Percentiles rank a stretch among this genome's conserved stretches.
These are phyloP conservation scores for Peromyscus eremicus DNA, from an alignment of 2,797 vertebrate species.

Conservation along the genomic window DNA sequence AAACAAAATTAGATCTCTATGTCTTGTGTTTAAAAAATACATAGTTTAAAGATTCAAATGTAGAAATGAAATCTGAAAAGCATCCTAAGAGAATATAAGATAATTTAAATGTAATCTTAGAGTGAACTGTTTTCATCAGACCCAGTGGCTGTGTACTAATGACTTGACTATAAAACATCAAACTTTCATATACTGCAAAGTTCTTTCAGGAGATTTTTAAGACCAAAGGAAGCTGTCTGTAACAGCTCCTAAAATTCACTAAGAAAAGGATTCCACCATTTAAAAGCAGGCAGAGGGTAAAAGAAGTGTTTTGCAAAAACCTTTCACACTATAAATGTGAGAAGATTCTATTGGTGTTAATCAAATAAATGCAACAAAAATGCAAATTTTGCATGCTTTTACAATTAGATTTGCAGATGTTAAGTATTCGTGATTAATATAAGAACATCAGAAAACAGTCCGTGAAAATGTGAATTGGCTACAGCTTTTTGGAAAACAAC, in stretches of 20 bases:
- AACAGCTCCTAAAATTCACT: neutral
- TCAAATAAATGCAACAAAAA: constrained; percentile 47
- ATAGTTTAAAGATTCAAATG: neutral
- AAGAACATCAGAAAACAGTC: neutral
- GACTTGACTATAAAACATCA: neutral
- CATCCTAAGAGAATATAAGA: constrained; percentile 8
- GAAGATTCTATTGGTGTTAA: neutral
- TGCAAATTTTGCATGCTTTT: neutral
- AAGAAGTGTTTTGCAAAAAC: constrained; percentile 25
- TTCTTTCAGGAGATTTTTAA: neutral
- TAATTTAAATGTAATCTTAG: constrained; percentile 2
- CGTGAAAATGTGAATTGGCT: constrained; percentile 51
- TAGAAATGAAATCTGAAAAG: constrained; percentile 48
- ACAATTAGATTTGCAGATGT: constrained; percentile 30
- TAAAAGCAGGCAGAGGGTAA: constrained; percentile 5
- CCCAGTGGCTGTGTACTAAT: neutral
- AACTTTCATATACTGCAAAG: neutral
- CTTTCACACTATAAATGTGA: neutral
- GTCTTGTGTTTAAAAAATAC: neutral
- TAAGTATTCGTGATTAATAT: constrained; percentile 8
- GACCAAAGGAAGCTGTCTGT: neutral
- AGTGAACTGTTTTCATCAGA: neutral
- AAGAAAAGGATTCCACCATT: constrained; percentile 15
- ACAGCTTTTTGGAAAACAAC: constrained; percentile 33
- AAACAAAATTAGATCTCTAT: constrained; percentile 55